Evolutionary conservation across 2,797 vertebrate genomes (phyloP).

Genomic region (Setipinna tenuifilis): DNA sequence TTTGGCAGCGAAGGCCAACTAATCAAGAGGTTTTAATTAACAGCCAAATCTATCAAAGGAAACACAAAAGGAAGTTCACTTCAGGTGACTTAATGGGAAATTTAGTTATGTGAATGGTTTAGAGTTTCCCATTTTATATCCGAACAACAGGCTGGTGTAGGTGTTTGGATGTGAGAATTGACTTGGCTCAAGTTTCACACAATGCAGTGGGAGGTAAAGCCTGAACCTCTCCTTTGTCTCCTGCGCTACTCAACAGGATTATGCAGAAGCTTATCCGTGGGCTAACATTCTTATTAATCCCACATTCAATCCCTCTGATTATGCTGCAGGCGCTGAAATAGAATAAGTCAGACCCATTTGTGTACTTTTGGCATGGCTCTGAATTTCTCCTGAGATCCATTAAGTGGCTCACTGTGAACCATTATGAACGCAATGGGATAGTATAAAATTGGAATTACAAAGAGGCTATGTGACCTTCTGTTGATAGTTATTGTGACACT

Average conservation of each 20-base stretch:
- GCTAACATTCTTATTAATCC: conserved; percentile 7
- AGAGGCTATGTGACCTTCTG: not conserved
- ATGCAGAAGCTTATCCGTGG: not conserved
- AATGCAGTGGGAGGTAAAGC: not conserved
- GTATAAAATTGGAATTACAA: not conserved
- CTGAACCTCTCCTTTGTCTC: not conserved
- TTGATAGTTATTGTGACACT: not conserved
- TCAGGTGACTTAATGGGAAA: not conserved
- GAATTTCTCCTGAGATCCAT: not conserved
- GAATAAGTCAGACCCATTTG: not conserved
- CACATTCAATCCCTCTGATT: not conserved
- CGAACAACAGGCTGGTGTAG: not conserved
- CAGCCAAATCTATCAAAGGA: not conserved
- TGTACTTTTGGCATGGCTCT: not conserved
- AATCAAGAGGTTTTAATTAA: not conserved
- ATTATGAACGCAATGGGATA: not conserved
- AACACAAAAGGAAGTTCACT: not conserved
- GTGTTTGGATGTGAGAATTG: not conserved
- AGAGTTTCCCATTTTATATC: not conserved
- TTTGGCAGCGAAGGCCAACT: not conserved
- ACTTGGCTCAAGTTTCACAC: conserved; percentile 7
- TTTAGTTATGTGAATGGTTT: not conserved
- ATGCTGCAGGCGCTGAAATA: not conserved
- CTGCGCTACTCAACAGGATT: not conserved
- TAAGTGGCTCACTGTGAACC: not conserved